These are phyloP conservation scores for Mormyrops boulengeri DNA, from an alignment of 2,797 vertebrate genomes.

Conservation along the genomic window DNA sequence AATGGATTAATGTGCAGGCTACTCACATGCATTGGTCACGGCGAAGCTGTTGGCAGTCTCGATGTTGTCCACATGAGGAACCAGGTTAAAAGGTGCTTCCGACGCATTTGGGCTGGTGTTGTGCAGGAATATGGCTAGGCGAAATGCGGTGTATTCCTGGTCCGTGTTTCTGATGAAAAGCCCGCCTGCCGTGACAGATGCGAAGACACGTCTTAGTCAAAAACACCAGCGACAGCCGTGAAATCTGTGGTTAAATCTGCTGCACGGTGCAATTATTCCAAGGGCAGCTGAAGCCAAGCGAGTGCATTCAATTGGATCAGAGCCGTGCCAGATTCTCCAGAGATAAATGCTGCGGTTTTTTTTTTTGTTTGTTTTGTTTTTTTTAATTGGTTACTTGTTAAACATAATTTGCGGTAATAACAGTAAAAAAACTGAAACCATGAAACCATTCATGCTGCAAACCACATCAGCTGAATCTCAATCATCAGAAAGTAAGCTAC, in stretches of 20 bases:
- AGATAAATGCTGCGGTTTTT: not conserved
- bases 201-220: not conserved
- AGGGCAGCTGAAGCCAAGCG: slow-evolving; percentile 6
- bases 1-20: slow-evolving; percentile 33
- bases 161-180: slow-evolving; percentile 99
- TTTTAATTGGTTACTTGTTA: not conserved
- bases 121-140: slow-evolving; percentile 97
- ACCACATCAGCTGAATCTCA: slow-evolving; percentile 42
- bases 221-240: not conserved
- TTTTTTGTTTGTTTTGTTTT: too few species aligned
- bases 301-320: not conserved
- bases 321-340: not conserved
- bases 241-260: not conserved
- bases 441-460: not conserved
- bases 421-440: slow-evolving; percentile 18
- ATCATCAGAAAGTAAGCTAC: slow-evolving; percentile 37
- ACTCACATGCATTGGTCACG: slow-evolving; percentile 99
- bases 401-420: not conserved
- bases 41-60: slow-evolving; percentile 99
- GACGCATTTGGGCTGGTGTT: slow-evolving; percentile 98
- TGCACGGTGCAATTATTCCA: not conserved
- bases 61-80: slow-evolving; percentile 98
- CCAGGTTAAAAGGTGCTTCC: slow-evolving; percentile 97
- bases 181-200: slow-evolving; percentile 60
- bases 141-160: slow-evolving; percentile 99